Evolutionary conservation across 2,113 vertebrate species (phyloP).

Genomic region (Pardalotus punctatus): DNA sequence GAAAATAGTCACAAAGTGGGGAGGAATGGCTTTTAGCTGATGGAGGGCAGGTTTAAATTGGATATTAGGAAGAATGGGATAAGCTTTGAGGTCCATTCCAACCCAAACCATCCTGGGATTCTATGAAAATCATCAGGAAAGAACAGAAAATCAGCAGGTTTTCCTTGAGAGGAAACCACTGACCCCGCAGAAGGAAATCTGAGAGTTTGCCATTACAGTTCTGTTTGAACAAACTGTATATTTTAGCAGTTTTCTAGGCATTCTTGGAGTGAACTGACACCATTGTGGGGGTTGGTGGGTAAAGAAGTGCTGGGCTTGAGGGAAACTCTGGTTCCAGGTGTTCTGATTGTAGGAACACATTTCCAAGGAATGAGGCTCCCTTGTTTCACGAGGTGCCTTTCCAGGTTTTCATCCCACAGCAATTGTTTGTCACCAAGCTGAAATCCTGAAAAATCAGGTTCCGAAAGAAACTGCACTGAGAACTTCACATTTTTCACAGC

Average conservation of each 20-base stretch:
- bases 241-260: not conserved
- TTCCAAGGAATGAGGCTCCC: not conserved
- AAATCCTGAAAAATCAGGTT: not conserved
- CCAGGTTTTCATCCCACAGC: not conserved
- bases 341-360: not conserved
- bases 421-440: not conserved
- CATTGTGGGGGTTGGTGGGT: not conserved
- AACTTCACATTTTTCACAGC: conserved; percentile 34
- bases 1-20: not conserved
- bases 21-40: not conserved
- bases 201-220: not conserved
- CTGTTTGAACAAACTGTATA: accelerated
- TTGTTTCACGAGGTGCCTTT: not conserved
- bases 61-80: too few species aligned
- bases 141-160: not conserved
- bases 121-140: not conserved
- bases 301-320: not conserved
- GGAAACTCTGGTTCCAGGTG: not conserved
- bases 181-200: not conserved
- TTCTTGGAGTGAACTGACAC: not conserved
- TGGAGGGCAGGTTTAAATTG: not conserved
- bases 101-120: not conserved
- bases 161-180: not conserved
- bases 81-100: not conserved
- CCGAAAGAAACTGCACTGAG: not conserved